phyloP scores from a whole-genome alignment of 2,113 vertebrate genomes.

The Corydoras maculifer region DNA sequence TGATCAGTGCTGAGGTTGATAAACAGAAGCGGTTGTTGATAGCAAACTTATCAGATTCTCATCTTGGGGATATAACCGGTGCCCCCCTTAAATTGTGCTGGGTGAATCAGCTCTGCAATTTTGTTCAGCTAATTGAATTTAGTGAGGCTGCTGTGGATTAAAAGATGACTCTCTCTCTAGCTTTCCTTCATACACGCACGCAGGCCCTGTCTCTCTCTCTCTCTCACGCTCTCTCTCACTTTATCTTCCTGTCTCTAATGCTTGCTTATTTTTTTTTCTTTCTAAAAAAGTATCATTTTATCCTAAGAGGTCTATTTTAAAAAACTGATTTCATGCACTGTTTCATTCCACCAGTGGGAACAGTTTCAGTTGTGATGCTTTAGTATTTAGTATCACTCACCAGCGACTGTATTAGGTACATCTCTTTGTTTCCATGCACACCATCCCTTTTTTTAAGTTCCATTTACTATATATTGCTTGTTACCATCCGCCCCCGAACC shows the following conservation, averaged over 20 bases:
- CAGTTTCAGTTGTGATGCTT: conserved; percentile 12
- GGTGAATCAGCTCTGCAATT: conserved; percentile 34
- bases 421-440: too few relatives aligned
- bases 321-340: conserved; percentile 34
- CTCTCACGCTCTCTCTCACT: conserved; percentile 2
- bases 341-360: conserved; percentile 20
- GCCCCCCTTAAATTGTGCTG: conserved; percentile 23
- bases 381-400: background rate
- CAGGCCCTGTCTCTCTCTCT: background rate
- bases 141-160: conserved; percentile 35
- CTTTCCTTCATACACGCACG: background rate
- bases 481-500: too few relatives aligned
- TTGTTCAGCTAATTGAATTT: conserved; percentile 39
- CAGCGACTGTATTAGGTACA: too few relatives aligned
- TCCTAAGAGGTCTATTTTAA: conserved; percentile 13
- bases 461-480: too few relatives aligned
- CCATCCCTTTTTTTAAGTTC: too few relatives aligned
- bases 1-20: conserved; percentile 23
- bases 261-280: background rate
- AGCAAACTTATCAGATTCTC: conserved; percentile 38
- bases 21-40: conserved; percentile 30
- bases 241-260: conserved; percentile 3
- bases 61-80: conserved; percentile 26
- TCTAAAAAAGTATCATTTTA: conserved; percentile 2
- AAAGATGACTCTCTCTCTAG: conserved; percentile 30